Base-by-base conservation (phyloP, 2,888 invertebrate genomes). In the Aporophyla lueneburgensis region DNA sequence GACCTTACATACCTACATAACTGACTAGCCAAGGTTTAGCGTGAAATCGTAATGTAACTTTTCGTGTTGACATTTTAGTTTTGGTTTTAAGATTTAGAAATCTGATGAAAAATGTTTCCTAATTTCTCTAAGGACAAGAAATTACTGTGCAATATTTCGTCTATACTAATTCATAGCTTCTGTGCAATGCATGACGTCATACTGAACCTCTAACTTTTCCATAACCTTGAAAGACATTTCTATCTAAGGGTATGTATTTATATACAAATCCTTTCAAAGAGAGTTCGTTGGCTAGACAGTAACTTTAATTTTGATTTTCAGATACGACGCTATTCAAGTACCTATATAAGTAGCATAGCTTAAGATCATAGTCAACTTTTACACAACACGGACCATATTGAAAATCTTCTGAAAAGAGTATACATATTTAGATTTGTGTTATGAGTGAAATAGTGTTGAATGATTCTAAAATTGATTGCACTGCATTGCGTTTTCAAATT, bases 61-160 rank as follows among this genome's bases (percentile, higher is more conserved):
- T 49, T 27, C 21, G 56, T 43, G 49, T 14, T 24, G 53, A 33
- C 53, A 79, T 46, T 79, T 21, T 76, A 65, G 24, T 49, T 58
- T 66, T 49, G 5, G 6, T 75, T 40, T 1, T 74, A 75, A 54
- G 14, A 46, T 59, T 53, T 24, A 16, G 6, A 53, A 21, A 46
- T 59, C 6, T 0, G 43, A 78, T 21, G 10, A n/a, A 27, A 27
- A 46, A 49, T 65, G 46, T 65, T 46, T 12, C 10, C 10, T 6
- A 33, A 21, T 12, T 61, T 61, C 7, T 21, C 7, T 21, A 12
- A 27, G 6, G 12, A 2, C 58, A 12, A 6, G 24, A 27, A 49
- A 46, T 63, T 46, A 16, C 2, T n/a, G n/a, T 16, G 5, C 5
- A 10, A 10, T 43, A n/a, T 19, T 63, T 19, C 24, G 6, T 24